These are phyloP conservation scores for Apamea anceps DNA, from an alignment of 2,888 invertebrate genomes.

Conservation along the genomic window DNA sequence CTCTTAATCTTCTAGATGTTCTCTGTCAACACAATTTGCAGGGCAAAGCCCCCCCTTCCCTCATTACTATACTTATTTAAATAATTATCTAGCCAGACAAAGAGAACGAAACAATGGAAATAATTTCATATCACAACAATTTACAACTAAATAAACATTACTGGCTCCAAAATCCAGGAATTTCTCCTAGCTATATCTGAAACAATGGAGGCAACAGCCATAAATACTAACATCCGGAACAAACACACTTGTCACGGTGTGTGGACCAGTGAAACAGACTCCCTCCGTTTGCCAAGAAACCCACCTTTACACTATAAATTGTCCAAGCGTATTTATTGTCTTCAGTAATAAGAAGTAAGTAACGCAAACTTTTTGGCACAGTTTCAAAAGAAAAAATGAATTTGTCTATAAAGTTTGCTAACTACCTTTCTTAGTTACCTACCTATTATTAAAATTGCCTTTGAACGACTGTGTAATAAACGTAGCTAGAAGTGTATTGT, in stretches of 20 bases:
- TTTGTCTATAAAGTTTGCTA: not conserved
- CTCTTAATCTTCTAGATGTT: not conserved
- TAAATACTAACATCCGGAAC: constrained; percentile 67
- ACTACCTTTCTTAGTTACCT: not conserved
- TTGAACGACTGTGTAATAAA: not conserved
- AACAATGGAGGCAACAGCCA: constrained; percentile 53
- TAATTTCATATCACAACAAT: constrained; percentile 19
- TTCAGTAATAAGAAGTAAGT: constrained; percentile 58
- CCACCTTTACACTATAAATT: constrained; percentile 63
- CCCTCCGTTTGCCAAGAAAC: constrained; percentile 56
- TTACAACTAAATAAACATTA: constrained; percentile 29
- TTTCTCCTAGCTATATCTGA: constrained; percentile 42
- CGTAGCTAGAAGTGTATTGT: not conserved
- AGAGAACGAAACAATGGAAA: not conserved
- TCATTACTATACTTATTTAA: not conserved
- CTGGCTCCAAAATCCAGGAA: constrained; percentile 23
- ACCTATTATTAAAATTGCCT: not conserved
- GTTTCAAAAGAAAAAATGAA: constrained; percentile 50
- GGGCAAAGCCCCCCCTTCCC: too few species aligned
- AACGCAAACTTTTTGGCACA: constrained; percentile 56
- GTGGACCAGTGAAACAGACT: constrained; percentile 48
- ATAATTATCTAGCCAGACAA: not conserved
- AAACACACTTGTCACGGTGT: constrained; percentile 65
- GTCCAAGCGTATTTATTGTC: constrained; percentile 54
- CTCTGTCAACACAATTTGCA: not conserved